Evolutionary conservation across 2,888 invertebrate species (phyloP), one percentile per base, ranked within the genome.

Genomic region (Anoncus sp.): DNA sequence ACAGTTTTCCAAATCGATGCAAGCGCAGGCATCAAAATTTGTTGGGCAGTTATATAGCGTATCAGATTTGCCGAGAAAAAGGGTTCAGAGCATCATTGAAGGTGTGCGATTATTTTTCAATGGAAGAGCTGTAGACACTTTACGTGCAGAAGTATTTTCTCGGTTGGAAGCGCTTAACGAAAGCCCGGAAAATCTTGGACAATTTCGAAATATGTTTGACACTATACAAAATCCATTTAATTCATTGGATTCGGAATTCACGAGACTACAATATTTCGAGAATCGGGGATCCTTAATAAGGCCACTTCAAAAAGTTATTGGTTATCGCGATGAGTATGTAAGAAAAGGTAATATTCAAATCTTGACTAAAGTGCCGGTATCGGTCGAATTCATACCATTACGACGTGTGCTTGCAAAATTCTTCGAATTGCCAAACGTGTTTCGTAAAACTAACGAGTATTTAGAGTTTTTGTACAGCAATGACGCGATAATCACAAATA

Each of bases 321-420:
- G 67, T 18, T 63, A 73, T 16, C 47, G 63, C 7, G 35, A 47
- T n/a, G 69, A 73, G 63, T 63, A 35, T 24, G 9, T 16, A 7
- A 20, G 20, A 49, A n/a, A 35, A n/a, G 31, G 53, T 22, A 57
- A 45, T 38, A 14, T 14, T 5, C 60, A 47, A 62, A 18, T 47
- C 22, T 22, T 43, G 20, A 63, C 16, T 12, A 38, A 43, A 4
- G 35, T 77, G 22, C 43, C 72, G 3, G 51, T 69, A 22, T 31
- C 47, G 16, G 27, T 62, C 14, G 55, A 73, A 51, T 57, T 73
- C 24, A 65, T 73, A 22, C 69, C 77, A 3, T 45, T 63, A 5
- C 20, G 59, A 12, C 35, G 2, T 14, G 63, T 72, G 3, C 43
- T 67, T 18, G 59, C 59, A 43, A 53, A 18, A 31, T 67, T 63